Evolutionary conservation across 2,797 vertebrate genomes (phyloP), one percentile per base, ranked within the genome.

Genomic region (Amphiprion clarkii): DNA sequence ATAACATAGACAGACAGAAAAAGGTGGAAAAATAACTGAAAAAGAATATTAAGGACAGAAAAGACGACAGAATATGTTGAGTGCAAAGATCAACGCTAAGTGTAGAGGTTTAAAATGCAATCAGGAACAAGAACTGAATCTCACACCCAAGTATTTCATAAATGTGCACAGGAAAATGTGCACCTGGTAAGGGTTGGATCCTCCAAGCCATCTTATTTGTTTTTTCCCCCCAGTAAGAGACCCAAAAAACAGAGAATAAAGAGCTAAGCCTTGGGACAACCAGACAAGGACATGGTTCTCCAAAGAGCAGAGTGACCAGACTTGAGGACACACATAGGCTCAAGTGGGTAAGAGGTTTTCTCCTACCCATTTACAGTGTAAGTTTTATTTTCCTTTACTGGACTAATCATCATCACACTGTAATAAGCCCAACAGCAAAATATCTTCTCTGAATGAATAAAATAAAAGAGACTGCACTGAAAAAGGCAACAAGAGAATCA

Each of bases 371-470:
- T 54, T 21, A 10, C 3, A 40, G 1, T 63, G 8, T 21, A 48
- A 25, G n/a, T 31, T 59, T 56, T 55, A 49, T 62, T 71, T 56
- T 31, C 31, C 5, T 31, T 31, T 31, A 31, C 31, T 31, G 57
- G 12, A 71, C 39, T 65, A 27, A 59, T 39, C 14, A 64, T 52
- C 39, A 49, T 62, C 51, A 40, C 29, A 59, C 21, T 53, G 21
- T 71, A 49, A 16, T 36, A 29, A 6, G 25, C n/a, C 23, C 75
- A 39, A 76, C 31, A 73, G 52, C 19, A 74, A 76, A 69, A 66
- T 48, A 46, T 17, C 3, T 70, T 52, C 49, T 49, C 6, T 44
- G 40, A 58, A 74, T 74, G 25, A 67, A 68, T 51, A 54, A 63
- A 67, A 60, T 31, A 64, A 23, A 23, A 46, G 3, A 31, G 3